Percentiles rank a stretch among this genome's conserved stretches.
Conservation (phyloP, 2,797 vertebrate genomes). For the Sebastiscus tertius region DNA sequence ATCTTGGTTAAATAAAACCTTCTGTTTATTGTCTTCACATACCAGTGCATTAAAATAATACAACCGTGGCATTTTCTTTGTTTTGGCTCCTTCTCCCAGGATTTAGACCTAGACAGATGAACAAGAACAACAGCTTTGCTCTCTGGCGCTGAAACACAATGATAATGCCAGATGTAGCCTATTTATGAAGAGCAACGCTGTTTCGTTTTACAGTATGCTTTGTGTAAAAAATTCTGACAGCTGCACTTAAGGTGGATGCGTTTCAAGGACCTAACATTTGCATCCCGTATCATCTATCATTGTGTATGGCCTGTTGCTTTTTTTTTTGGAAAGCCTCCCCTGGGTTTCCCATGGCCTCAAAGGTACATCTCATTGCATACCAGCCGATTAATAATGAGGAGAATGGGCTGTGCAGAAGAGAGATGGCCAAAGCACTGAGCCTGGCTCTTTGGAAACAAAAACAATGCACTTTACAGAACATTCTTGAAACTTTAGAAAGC, state of each 20-base stretch:
- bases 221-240: slow-evolving; percentile 21
- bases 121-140: slow-evolving; percentile 45
- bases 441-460: slow-evolving; percentile 79
- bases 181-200: slow-evolving; percentile 27
- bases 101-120: slow-evolving; percentile 50
- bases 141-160: slow-evolving; percentile 21
- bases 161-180: slow-evolving; percentile 56
- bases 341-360: slow-evolving; percentile 85
- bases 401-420: slow-evolving; percentile 73
- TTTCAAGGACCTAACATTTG: slow-evolving; percentile 51
- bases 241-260: slow-evolving; percentile 21
- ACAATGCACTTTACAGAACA: slow-evolving; percentile 78
- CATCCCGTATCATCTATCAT: slow-evolving; percentile 63
- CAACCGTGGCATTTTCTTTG: slow-evolving; percentile 12
- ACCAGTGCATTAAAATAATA: slow-evolving; percentile 13
- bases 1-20: slow-evolving; percentile 25
- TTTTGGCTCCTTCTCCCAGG: slow-evolving; percentile 31
- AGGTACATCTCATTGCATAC: slow-evolving; percentile 76
- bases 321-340: slow-evolving; percentile 21
- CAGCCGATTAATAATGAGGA: slow-evolving; percentile 79
- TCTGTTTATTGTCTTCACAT: slow-evolving; percentile 26
- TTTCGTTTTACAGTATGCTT: slow-evolving; percentile 37
- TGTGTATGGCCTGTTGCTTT: slow-evolving; percentile 65
- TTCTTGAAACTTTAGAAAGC: slow-evolving; percentile 70
- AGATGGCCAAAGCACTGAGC: slow-evolving; percentile 57